Evolutionary conservation across 2,113 vertebrate species (phyloP).

Genomic region (Aviceda subcristata): DNA sequence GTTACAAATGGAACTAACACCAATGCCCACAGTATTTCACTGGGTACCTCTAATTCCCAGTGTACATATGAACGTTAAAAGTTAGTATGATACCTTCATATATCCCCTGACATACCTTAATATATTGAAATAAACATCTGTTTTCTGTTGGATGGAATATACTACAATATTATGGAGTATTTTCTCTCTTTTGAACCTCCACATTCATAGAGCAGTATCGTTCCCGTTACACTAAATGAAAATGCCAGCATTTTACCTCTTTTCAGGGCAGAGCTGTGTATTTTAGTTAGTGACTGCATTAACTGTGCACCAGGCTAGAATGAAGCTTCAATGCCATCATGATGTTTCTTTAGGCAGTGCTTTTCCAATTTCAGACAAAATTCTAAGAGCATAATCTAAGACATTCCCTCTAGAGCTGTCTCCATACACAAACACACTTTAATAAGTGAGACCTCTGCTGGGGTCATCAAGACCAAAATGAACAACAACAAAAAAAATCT

Average conservation of each 20-base stretch:
- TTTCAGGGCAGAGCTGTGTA: neutral
- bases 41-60: neutral
- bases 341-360: conserved; percentile 54
- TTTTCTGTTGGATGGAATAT: neutral
- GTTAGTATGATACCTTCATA: neutral
- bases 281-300: neutral
- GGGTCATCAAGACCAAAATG: conserved; percentile 68
- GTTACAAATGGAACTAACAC: conserved; percentile 31
- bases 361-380: conserved; percentile 52
- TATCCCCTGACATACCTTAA: neutral
- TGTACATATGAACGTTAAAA: neutral
- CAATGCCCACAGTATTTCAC: neutral
- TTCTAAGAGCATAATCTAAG: conserved; percentile 61
- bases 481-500: conserved; percentile 44
- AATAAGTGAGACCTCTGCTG: conserved; percentile 67
- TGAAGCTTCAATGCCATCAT: neutral
- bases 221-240: neutral
- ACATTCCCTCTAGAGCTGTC: conserved; percentile 64
- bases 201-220: neutral
- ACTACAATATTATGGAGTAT: neutral
- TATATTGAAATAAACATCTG: neutral
- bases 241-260: neutral
- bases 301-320: neutral
- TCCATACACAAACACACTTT: conserved; percentile 69
- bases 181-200: neutral